Evolutionary conservation across 2,888 invertebrate species (phyloP).

Genomic region (Amiota mariae): DNA sequence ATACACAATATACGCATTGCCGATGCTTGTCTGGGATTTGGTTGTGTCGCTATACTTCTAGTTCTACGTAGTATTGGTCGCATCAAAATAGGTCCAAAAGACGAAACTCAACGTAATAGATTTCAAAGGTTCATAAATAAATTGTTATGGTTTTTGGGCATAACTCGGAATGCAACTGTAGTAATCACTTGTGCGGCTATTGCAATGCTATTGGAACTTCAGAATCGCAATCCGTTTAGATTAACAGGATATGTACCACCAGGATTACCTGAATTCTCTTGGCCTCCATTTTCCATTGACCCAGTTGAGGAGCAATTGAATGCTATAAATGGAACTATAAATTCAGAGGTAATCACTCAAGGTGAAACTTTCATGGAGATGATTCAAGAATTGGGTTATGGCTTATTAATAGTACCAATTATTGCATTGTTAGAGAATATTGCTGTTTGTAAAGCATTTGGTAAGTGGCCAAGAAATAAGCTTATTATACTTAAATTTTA

Average conservation of each 20-base stretch:
- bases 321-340: no score
- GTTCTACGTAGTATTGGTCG: conserved; percentile 83
- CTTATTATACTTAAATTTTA: not conserved
- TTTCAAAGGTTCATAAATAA: conserved; percentile 78
- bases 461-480: conserved; percentile 32
- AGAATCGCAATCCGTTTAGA: conserved; percentile 74
- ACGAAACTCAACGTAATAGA: conserved; percentile 70
- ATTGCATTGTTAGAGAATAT: conserved; percentile 91
- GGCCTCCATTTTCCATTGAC: conserved; percentile 80
- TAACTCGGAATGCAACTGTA: conserved; percentile 86
- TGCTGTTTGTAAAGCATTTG: conserved; percentile 76
- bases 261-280: conserved; percentile 80
- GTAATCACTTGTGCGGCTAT: conserved; percentile 82
- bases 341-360: conserved; percentile 39
- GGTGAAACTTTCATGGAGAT: conserved; percentile 79
- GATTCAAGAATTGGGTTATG: conserved; percentile 86
- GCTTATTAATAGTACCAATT: conserved; percentile 87
- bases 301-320: conserved; percentile 50
- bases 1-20: conserved; percentile 79
- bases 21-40: conserved; percentile 84
- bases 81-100: conserved; percentile 77
- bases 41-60: conserved; percentile 83
- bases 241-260: conserved; percentile 83
- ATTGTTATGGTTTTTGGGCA: conserved; percentile 82
- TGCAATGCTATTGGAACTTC: conserved; percentile 78